These are phyloP conservation scores for Steatocranus sp. DNA, from an alignment of 2,797 vertebrate species.

Conservation along the genomic window DNA sequence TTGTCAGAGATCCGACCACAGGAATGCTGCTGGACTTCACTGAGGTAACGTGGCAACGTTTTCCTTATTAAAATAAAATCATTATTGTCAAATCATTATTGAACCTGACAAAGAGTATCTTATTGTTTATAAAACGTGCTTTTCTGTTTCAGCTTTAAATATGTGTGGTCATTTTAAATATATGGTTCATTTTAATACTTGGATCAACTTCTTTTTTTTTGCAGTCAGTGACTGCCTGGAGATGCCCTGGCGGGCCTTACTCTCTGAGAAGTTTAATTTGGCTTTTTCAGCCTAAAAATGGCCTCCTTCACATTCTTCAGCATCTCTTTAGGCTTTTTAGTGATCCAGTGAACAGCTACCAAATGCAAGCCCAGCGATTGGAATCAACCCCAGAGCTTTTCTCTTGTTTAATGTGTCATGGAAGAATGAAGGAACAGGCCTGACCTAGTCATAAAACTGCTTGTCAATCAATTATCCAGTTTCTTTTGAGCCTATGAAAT, in stretches of 20 bases:
- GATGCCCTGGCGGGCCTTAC: neutral
- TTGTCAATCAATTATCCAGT: neutral
- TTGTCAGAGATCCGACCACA: conserved; percentile 87
- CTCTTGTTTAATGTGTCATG: neutral
- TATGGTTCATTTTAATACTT: neutral
- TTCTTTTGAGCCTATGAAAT: neutral
- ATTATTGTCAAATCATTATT: neutral
- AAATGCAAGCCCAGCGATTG: neutral
- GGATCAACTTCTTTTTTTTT: neutral
- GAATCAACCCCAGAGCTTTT: neutral
- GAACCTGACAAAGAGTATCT: neutral
- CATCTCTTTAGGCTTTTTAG: neutral
- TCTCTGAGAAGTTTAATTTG: neutral
- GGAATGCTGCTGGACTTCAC: conserved; percentile 86
- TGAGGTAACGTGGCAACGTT: conserved; percentile 70
- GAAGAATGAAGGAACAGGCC: neutral
- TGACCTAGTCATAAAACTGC: neutral
- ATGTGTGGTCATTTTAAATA: neutral
- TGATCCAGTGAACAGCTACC: neutral
- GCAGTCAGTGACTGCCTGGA: neutral
- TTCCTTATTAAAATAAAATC: neutral
- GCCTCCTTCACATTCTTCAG: neutral
- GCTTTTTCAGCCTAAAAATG: neutral
- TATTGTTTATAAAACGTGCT: neutral
- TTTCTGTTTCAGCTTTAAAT: neutral